These are phyloP conservation scores for Aphaenogaster rudis DNA, from an alignment of 1,140 invertebrate species.

Conservation along the genomic window DNA sequence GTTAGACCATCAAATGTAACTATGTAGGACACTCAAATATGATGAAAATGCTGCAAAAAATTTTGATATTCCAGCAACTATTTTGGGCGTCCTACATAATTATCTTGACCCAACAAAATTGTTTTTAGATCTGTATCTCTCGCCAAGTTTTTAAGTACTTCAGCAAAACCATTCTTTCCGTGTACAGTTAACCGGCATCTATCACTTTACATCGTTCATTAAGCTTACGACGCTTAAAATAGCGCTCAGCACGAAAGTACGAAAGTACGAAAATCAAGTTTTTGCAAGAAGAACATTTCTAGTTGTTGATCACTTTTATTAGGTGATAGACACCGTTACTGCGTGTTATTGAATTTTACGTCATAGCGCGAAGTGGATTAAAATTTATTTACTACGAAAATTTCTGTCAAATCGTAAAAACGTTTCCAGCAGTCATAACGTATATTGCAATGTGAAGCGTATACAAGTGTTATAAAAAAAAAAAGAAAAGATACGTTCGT, in stretches of 20 bases:
- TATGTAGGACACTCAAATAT: too few relatives aligned
- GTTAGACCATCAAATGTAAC: too few relatives aligned
- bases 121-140: too few relatives aligned
- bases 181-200: neutral
- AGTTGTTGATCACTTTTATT: neutral
- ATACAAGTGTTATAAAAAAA: conserved; percentile 20
- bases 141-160: too few relatives aligned
- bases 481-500: conserved; percentile 1
- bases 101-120: too few relatives aligned
- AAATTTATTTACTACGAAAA: neutral
- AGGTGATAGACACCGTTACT: neutral
- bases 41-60: too few relatives aligned
- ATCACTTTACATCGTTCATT: neutral
- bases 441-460: conserved; percentile 3
- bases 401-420: neutral
- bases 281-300: neutral
- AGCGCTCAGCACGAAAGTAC: neutral
- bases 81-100: too few relatives aligned
- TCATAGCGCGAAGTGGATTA: neutral
- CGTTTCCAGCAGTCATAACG: neutral
- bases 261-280: neutral
- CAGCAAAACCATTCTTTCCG: too few relatives aligned
- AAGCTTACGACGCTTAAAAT: neutral
- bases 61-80: too few relatives aligned
- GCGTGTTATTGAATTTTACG: neutral